Conservation (phyloP, 2,113 vertebrate genomes). For the Atherinomorus stipes region DNA sequence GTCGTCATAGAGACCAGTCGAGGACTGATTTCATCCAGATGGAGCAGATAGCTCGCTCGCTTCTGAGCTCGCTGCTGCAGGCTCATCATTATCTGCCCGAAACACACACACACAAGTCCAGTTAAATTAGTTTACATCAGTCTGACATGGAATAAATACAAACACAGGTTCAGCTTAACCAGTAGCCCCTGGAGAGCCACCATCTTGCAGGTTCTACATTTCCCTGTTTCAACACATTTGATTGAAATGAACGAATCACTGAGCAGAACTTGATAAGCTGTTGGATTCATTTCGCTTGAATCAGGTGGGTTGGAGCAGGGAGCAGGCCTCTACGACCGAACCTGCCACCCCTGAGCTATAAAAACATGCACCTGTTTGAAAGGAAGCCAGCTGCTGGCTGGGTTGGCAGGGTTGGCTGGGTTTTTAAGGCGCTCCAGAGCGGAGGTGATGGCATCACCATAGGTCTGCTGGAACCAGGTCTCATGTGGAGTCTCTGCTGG, state of each 20-base stretch:
- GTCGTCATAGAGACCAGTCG: conserved; percentile 91
- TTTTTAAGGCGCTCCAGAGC: conserved; percentile 93
- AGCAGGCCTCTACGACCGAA: no score
- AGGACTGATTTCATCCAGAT: conserved; percentile 95
- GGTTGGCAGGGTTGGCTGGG: conserved; percentile 94
- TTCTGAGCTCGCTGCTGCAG: conserved; percentile 98
- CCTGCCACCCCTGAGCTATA: no score
- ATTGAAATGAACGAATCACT: no score
- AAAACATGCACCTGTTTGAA: conserved; percentile 92
- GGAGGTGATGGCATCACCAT: conserved; percentile 90
- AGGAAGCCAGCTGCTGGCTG: conserved; percentile 96
- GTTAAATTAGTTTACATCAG: neutral
- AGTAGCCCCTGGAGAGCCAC: no score
- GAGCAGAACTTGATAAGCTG: no score
- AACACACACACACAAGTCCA: neutral
- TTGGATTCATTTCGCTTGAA: no score
- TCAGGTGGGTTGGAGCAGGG: no score
- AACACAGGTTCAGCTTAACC: neutral
- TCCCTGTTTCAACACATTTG: no score
- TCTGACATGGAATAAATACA: neutral
- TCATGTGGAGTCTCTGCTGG: conserved; percentile 96
- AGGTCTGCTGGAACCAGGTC: conserved; percentile 97
- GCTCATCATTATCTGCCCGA: conserved; percentile 92
- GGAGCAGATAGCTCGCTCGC: conserved; percentile 93
- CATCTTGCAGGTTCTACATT: no score